A percentile compares a stretch with the other conserved stretches of the same genome.
Evolutionary conservation across 1,140 invertebrate species (phyloP).

Genomic region (Laodelphax striatellus): DNA sequence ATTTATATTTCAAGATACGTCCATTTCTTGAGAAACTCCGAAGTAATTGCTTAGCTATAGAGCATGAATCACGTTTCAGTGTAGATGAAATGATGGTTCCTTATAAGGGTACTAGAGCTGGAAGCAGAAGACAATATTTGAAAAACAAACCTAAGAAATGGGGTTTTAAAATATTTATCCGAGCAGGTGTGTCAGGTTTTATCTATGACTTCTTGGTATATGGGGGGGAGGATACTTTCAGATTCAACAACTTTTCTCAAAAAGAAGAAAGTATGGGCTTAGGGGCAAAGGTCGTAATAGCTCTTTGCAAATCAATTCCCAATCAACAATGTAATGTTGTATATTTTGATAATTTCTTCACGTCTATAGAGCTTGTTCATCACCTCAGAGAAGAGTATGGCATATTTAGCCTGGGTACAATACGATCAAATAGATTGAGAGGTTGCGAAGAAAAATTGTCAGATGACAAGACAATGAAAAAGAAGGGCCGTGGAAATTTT

Average conservation of each 20-base stretch:
- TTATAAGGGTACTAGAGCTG: slow-evolving; percentile 32
- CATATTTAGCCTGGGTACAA: slow-evolving; percentile 30
- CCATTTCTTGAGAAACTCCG: slow-evolving; percentile 26
- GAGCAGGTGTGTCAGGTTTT: slow-evolving; percentile 27
- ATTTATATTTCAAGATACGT: slow-evolving; percentile 26
- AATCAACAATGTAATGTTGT: slow-evolving; percentile 3
- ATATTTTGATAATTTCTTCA: slow-evolving; percentile 25
- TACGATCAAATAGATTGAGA: slow-evolving; percentile 28
- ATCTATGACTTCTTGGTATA: slow-evolving; percentile 32
- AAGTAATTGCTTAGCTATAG: slow-evolving; percentile 24
- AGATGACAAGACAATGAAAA: slow-evolving; percentile 28
- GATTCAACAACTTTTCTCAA: background rate
- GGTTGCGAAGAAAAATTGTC: slow-evolving; percentile 23
- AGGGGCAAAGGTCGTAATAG: slow-evolving; percentile 27
- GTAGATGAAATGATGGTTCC: slow-evolving; percentile 34
- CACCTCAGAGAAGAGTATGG: slow-evolving; percentile 12
- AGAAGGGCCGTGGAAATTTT: slow-evolving; percentile 27
- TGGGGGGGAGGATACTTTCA: slow-evolving; percentile 14
- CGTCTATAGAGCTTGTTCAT: slow-evolving; percentile 17
- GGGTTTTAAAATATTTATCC: slow-evolving; percentile 31
- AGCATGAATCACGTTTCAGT: slow-evolving; percentile 25
- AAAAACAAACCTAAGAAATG: slow-evolving; percentile 29
- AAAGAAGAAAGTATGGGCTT: slow-evolving; percentile 12
- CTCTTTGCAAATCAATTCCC: slow-evolving; percentile 19
- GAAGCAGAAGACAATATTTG: slow-evolving; percentile 27